Percentiles rank a stretch among this genome's conserved stretches.
Evolutionary conservation across 2,888 invertebrate genomes (phyloP).

Genomic region (Rotaria magnacalcarata): DNA sequence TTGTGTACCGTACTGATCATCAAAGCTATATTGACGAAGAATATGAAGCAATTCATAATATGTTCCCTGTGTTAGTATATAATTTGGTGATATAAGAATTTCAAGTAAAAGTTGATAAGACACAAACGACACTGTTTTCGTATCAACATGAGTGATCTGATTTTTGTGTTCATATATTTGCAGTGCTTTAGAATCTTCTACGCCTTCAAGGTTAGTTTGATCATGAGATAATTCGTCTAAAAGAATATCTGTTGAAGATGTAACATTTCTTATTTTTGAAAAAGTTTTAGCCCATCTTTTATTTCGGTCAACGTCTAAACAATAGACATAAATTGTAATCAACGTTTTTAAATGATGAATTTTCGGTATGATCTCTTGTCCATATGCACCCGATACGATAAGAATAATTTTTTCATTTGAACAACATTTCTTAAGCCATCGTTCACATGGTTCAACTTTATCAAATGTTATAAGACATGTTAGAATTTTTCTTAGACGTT

Average conservation of each 20-base stretch:
- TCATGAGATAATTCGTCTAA: not conserved
- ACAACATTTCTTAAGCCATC: too few species aligned
- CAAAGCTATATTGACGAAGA: too few species aligned
- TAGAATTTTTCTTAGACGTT: not conserved
- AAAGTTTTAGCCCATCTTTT: not conserved
- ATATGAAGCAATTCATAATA: too few species aligned
- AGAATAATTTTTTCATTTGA: too few species aligned
- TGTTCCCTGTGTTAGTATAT: too few species aligned
- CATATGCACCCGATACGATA: too few species aligned
- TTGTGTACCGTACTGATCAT: not conserved
- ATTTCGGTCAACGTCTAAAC: not conserved
- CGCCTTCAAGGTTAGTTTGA: not conserved
- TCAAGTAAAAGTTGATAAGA: too few species aligned
- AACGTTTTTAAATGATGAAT: too few species aligned
- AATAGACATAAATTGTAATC: not conserved
- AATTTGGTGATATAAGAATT: too few species aligned
- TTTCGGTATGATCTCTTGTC: too few species aligned
- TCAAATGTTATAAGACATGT: not conserved
- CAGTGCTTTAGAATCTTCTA: not conserved
- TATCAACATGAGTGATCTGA: too few species aligned
- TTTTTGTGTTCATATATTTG: not conserved
- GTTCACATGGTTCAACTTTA: not conserved
- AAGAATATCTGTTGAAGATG: not conserved
- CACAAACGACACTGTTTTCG: too few species aligned
- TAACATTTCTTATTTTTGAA: not conserved